Evolutionary conservation across 2,888 invertebrate genomes (phyloP).

Genomic region (Melangyna quadrimaculata): DNA sequence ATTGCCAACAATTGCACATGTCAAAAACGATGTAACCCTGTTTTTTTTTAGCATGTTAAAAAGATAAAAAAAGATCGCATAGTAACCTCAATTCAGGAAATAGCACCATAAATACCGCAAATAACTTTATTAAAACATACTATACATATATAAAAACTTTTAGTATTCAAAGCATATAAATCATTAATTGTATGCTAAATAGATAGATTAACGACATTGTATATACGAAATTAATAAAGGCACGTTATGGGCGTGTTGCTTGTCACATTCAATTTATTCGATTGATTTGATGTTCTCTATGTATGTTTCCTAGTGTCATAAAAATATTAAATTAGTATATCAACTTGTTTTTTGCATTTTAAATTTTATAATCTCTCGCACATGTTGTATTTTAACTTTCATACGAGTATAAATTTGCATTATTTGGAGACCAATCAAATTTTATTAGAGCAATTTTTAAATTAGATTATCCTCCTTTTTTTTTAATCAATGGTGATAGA

Average conservation of each 20-base stretch:
- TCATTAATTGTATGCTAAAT: neutral
- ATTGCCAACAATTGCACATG: too few species aligned
- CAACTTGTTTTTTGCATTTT: neutral
- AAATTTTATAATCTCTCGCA: neutral
- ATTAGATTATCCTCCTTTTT: neutral
- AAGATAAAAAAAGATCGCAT: neutral
- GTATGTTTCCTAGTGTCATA: neutral
- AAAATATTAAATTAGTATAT: neutral
- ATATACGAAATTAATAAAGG: neutral
- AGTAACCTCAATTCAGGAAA: neutral
- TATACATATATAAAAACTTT: too few species aligned
- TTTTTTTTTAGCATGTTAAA: too few species aligned
- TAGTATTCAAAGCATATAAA: neutral
- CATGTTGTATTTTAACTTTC: neutral
- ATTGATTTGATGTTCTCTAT: conserved; percentile 4
- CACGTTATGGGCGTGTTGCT: conserved; percentile 4
- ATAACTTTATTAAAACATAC: neutral
- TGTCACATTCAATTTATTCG: neutral
- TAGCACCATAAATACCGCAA: neutral
- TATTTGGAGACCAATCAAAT: neutral
- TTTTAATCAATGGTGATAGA: neutral
- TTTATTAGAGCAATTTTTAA: neutral
- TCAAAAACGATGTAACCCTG: too few species aligned
- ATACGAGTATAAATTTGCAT: neutral
- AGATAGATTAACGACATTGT: neutral